Percentiles rank a stretch among this genome's conserved stretches.
Conservation (phyloP, 1,140 invertebrate genomes). For the Eurosta solidaginis region DNA sequence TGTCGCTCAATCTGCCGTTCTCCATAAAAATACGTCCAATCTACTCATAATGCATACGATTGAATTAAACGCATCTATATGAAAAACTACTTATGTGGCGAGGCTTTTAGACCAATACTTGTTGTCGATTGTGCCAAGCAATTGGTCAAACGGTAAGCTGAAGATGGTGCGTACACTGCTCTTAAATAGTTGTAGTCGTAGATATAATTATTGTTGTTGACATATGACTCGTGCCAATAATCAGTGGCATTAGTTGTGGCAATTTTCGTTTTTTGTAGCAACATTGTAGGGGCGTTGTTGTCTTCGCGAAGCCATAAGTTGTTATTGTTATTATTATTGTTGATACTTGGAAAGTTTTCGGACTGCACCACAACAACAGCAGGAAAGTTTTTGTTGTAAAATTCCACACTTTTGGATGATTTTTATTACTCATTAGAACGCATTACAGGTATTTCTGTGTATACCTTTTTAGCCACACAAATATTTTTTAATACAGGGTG, state of each 20-base stretch:
- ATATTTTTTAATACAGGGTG: too few species aligned
- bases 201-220: background rate
- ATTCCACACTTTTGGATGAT: conserved; percentile 4
- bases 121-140: too few species aligned
- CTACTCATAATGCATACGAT: too few species aligned
- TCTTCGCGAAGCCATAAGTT: background rate
- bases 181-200: background rate
- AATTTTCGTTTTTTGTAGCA: background rate
- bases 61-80: too few species aligned
- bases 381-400: background rate
- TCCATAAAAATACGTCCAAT: too few species aligned
- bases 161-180: background rate
- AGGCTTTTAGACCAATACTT: background rate
- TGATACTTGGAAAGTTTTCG: background rate
- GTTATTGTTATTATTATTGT: background rate
- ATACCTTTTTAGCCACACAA: too few species aligned
- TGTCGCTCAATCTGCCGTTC: too few species aligned
- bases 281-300: background rate
- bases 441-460: background rate
- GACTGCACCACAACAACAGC: background rate
- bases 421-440: background rate
- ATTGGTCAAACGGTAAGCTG: background rate
- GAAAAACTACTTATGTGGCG: too few species aligned
- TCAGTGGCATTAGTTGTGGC: conserved; percentile 10
- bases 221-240: background rate